A percentile compares a stretch with the other conserved stretches of the same genome.
These are phyloP conservation scores for Caenorhabditis sp. DNA, from an alignment of 2,888 invertebrate species.

Conservation along the genomic window DNA sequence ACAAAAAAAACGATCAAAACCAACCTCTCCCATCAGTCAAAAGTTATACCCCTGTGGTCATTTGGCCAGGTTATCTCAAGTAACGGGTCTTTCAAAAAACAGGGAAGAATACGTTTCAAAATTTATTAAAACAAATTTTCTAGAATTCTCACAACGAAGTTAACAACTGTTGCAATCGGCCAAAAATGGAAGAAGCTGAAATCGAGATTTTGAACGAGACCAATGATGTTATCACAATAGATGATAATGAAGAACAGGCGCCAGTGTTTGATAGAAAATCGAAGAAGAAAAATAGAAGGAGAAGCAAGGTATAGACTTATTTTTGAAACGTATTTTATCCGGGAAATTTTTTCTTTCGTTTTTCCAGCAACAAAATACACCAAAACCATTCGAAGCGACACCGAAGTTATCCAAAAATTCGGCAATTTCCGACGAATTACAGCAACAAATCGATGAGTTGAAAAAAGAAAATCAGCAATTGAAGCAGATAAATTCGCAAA, in stretches of 20 bases:
- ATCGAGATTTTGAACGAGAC: not conserved
- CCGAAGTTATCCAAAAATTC: not conserved
- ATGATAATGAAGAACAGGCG: not conserved
- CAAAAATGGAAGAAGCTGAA: not conserved
- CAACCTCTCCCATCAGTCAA: too few relatives aligned
- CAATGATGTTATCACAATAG: not conserved
- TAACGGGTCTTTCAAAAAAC: too few relatives aligned
- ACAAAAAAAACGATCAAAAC: too few relatives aligned
- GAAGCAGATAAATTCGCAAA: slow-evolving; percentile 45
- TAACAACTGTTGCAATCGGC: not conserved
- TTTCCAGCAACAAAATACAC: not conserved
- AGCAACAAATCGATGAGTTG: slow-evolving; percentile 21
- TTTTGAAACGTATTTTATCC: too few relatives aligned
- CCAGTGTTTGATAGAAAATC: slow-evolving; percentile 23
- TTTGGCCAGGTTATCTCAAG: too few relatives aligned
- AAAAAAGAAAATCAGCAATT: slow-evolving; percentile 34
- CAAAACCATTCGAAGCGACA: not conserved
- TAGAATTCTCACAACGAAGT: not conserved
- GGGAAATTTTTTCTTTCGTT: too few relatives aligned
- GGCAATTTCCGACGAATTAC: not conserved
- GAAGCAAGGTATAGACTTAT: too few relatives aligned
- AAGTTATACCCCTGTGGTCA: too few relatives aligned
- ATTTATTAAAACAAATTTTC: too few relatives aligned
- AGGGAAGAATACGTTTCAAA: too few relatives aligned
- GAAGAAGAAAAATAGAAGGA: not conserved